A percentile compares a stretch with the other conserved stretches of the same genome.
Conservation (phyloP, 2,797 vertebrate species). For the Sebastes diaconus region DNA sequence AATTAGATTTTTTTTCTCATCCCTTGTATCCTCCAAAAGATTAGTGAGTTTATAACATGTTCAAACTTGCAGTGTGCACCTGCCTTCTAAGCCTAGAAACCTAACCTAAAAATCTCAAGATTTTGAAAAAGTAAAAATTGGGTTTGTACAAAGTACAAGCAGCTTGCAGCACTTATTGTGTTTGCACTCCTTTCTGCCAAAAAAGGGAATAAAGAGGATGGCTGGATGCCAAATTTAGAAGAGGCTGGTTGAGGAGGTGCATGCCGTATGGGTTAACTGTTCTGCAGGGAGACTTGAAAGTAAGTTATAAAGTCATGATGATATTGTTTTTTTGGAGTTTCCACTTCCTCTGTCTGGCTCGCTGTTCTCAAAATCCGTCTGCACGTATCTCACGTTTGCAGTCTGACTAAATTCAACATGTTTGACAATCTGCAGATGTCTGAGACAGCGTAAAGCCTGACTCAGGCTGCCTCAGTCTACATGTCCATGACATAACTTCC, state of each 20-base stretch:
- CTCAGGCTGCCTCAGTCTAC: not conserved
- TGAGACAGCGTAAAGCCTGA: not conserved
- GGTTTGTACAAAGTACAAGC: not conserved
- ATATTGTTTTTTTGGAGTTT: constrained; percentile 1
- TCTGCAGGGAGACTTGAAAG: constrained; percentile 9
- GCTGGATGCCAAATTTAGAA: constrained; percentile 43
- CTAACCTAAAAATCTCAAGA: not conserved
- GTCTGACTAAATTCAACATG: constrained; percentile 7
- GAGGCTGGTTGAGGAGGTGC: constrained; percentile 24
- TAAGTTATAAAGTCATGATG: not conserved
- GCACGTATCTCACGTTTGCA: not conserved
- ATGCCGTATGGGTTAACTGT: constrained; percentile 1
- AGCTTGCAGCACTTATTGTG: constrained; percentile 34
- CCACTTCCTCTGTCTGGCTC: constrained; percentile 17
- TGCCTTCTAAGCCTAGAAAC: not conserved
- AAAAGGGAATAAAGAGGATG: constrained; percentile 49
- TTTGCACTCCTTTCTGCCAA: constrained; percentile 49
- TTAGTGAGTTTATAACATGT: not conserved
- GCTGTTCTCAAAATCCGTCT: not conserved
- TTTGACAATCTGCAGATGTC: constrained; percentile 29
- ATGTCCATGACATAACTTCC: not conserved
- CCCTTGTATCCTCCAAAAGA: not conserved
- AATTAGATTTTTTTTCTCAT: not conserved
- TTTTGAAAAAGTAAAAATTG: not conserved
- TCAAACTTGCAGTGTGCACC: not conserved